Base-by-base conservation (phyloP, 2,797 vertebrate species). In the Phaenicophaeus curvirostris region DNA sequence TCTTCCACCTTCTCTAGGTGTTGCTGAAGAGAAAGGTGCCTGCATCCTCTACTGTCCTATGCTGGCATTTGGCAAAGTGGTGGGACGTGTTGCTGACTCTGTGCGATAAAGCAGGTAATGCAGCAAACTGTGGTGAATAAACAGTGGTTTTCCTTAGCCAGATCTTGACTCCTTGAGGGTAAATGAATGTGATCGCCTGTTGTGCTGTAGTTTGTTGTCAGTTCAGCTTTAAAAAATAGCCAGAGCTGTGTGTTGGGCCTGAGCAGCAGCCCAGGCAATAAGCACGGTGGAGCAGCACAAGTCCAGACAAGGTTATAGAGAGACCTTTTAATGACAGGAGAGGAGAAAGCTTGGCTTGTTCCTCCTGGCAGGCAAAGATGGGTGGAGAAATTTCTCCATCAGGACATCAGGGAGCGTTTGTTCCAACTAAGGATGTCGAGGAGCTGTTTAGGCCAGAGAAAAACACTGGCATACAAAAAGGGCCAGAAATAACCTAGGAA, bases 261-360 rank as follows among this genome's bases (percentile, higher is more conserved):
- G 65, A 90, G 61, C 35, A 30, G 35, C 17, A 81, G 31, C 33
- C 41, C 31, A 0, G 2, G 67, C 33, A 35, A 50, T 0, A 58
- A 31, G 27, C 10, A 28, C 0, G 0, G 58, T 8, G 33, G 1
- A 33, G 28, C 28, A 10, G 41, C 55, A 35, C n/a, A 35, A 21
- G 37, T 39, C 42, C 42, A 24, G 57, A 11, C n/a, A 69, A n/a
- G 25, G 35, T 6, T 37, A 53, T 1, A 28, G 55, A 39, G 25
- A 67, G 33, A 3, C 7, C 11, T 76, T 44, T 41, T 7, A 21
- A 48, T 53, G 16, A 27, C 41, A 54, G 42, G 19, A 18, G 33
- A 35, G 27, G 15, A 68, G 58, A 51, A 88, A 39, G 18, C 30
- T 87, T 78, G 69, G 11, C 30, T 72, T 88, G 25, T 62, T 46